Evolutionary conservation across 2,888 invertebrate species (phyloP), one percentile per base, ranked within the genome.

Genomic region (Tachina lurida): DNA sequence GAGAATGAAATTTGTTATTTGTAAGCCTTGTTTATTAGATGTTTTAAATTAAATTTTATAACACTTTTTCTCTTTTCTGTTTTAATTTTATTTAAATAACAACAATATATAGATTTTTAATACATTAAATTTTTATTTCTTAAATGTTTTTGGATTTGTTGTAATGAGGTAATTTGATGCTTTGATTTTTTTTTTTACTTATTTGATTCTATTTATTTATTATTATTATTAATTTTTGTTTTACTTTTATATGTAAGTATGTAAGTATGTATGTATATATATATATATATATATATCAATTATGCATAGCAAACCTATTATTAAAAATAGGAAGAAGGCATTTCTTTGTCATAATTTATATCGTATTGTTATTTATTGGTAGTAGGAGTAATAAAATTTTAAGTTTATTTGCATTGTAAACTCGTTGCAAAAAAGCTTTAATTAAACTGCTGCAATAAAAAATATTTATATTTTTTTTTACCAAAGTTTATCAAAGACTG

Each of bases 161-260:
- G 67, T 86, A 83, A 83, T 86, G 86, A 86, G 86, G 86, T 86
- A 86, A 86, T 83, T 83, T 86, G 86, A 86, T 86, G 77, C 79
- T 85, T 85, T 87, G 84, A 84, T 84, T 83, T 87, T 84, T 87
- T 84, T 81, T 54, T 43, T 67, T 75, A n/a, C n/a, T 60, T 52
- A 52, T 49, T 22, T 71, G 79, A 45, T 60, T 77, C 22, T 65
- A 39, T 75, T 56, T 68, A 22, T 49, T 13, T 47, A 22, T 58
- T 58, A 31, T 43, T 13, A 31, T 31, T 7, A 31, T 31, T 31
- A 31, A 45, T 75, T 8, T 10, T 49, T 60, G n/a, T 54, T 17
- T 63, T 19, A 52, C 17, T 4, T 2, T 78, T 45, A 31, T 31
- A 31, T 31, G 31, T 31, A 7, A 7, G 31, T 31, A 31, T 31